Percentiles rank a stretch among this genome's conserved stretches.
Evolutionary conservation across 2,888 invertebrate genomes (phyloP).

Genomic region (Trachelus tabidus): DNA sequence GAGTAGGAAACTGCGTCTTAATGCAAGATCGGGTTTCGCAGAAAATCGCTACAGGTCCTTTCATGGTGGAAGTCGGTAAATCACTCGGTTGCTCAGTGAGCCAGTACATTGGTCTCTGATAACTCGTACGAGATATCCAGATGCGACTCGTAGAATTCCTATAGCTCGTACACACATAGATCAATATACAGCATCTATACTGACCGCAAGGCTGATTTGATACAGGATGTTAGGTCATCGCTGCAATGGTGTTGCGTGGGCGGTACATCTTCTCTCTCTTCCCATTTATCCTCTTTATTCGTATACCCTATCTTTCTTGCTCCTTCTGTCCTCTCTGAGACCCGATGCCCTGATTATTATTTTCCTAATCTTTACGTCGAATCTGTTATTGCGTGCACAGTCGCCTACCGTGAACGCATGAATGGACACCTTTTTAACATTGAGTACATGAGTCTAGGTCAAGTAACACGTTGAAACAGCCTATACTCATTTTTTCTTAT

Average conservation of each 20-base stretch:
- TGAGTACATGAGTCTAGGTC: neutral
- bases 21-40: conserved; percentile 45
- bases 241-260: conserved; percentile 6
- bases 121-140: conserved; percentile 17
- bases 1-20: conserved; percentile 27
- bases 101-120: neutral
- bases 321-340: neutral
- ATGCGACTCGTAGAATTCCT: conserved; percentile 9
- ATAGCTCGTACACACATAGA: conserved; percentile 5
- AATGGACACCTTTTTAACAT: conserved; percentile 1
- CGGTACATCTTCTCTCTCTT: neutral
- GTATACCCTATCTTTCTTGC: neutral
- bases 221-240: conserved; percentile 46
- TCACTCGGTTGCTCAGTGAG: neutral
- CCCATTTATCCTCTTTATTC: neutral
- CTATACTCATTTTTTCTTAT: neutral
- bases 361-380: conserved; percentile 34
- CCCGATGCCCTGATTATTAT: conserved; percentile 41
- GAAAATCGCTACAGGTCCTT: conserved; percentile 28
- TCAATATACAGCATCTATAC: neutral
- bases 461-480: neutral
- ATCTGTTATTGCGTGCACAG: conserved; percentile 22
- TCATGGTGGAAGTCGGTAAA: neutral
- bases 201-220: conserved; percentile 14
- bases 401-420: neutral